Conservation (phyloP, 2,113 vertebrate genomes). For the Hippocampus zosterae region DNA sequence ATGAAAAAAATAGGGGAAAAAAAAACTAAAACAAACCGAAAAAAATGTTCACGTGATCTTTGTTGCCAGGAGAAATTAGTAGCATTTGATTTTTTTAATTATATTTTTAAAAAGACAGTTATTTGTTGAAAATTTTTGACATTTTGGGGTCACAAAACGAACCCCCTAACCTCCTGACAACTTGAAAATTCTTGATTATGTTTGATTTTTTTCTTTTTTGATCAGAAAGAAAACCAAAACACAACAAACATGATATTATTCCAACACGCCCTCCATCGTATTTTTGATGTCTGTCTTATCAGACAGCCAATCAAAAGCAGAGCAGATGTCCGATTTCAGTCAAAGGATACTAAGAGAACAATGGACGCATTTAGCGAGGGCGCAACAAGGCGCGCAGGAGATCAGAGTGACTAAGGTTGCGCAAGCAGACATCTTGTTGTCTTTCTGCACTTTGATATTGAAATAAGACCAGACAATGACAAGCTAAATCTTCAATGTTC, state of each 20-base stretch:
- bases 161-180: too few relatives aligned
- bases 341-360: constrained; percentile 2
- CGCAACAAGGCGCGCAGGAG: background rate
- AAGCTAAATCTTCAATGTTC: background rate
- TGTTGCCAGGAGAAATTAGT: too few relatives aligned
- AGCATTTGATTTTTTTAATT: too few relatives aligned
- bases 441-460: constrained; percentile 6
- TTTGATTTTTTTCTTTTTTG: too few relatives aligned
- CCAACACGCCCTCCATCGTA: background rate
- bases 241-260: background rate
- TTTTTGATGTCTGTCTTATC: background rate
- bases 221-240: too few relatives aligned
- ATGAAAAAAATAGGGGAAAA: too few relatives aligned
- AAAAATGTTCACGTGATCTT: too few relatives aligned
- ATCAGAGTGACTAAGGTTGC: constrained; percentile 5
- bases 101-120: too few relatives aligned
- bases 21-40: too few relatives aligned
- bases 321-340: background rate
- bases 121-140: too few relatives aligned
- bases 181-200: too few relatives aligned
- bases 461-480: background rate
- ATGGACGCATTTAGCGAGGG: background rate
- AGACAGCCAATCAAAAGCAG: background rate
- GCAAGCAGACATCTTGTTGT: background rate
- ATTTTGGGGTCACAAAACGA: too few relatives aligned